Evolutionary conservation across 2,797 vertebrate genomes (phyloP).

Genomic region (Schizopygopsis malacanthus): DNA sequence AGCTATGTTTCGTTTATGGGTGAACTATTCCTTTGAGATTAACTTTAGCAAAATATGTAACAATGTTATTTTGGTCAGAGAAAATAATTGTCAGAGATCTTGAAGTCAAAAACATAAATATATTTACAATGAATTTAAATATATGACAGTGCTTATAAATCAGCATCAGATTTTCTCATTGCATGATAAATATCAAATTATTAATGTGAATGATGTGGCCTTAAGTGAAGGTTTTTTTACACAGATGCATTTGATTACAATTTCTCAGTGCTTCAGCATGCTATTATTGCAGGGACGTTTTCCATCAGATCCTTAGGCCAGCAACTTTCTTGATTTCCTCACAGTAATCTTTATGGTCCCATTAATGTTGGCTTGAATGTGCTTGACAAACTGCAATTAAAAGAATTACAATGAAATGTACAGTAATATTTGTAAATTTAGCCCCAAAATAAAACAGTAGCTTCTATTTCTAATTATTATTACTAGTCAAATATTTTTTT

Average conservation of each 20-base stretch:
- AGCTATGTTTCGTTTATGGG: not conserved
- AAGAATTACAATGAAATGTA: not conserved
- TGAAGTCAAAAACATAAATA: not conserved
- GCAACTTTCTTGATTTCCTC: constrained; percentile 24
- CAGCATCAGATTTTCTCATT: not conserved
- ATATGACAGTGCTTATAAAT: not conserved
- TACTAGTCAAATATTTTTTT: not conserved
- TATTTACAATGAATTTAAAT: not conserved
- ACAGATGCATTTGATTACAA: not conserved
- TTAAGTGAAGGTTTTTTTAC: too few relatives aligned
- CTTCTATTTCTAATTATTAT: not conserved
- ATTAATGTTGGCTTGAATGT: constrained; percentile 18
- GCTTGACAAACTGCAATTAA: constrained; percentile 47
- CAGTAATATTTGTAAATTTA: not conserved
- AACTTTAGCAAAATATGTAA: too few relatives aligned
- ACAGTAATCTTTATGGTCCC: constrained; percentile 45
- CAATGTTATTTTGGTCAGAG: not conserved
- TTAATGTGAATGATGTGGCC: too few relatives aligned
- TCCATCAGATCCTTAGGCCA: not conserved
- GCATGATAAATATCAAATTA: too few relatives aligned
- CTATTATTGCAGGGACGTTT: not conserved
- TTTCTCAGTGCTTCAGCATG: not conserved
- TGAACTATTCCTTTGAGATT: not conserved
- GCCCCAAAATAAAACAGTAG: not conserved
- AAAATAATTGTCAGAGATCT: not conserved